Evolutionary conservation across 2,113 vertebrate genomes (phyloP).

Genomic region (Trachemys scripta): DNA sequence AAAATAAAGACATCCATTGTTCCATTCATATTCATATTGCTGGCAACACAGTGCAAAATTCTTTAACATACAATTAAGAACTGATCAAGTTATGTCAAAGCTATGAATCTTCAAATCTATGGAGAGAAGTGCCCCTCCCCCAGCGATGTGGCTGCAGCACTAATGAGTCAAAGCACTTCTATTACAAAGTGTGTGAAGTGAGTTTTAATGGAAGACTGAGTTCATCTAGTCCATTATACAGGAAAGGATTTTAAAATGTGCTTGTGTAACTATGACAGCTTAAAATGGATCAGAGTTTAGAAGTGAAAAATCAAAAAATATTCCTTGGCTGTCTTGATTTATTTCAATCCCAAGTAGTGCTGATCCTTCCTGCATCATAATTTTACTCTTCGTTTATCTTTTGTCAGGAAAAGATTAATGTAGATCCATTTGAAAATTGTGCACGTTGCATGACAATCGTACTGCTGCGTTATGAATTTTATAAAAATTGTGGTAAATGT

Average conservation of each 20-base stretch:
- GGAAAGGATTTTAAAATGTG: background rate
- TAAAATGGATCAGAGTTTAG: background rate
- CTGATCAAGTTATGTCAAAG: background rate
- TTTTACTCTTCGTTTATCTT: background rate
- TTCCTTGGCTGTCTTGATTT: background rate
- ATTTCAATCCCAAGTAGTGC: background rate
- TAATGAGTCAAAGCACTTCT: background rate
- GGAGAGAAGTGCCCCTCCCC: background rate
- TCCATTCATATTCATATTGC: background rate
- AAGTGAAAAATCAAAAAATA: background rate
- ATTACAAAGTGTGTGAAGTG: background rate
- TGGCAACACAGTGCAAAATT: background rate
- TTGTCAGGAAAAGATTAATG: background rate
- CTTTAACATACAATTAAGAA: background rate
- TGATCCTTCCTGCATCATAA: background rate
- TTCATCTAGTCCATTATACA: background rate
- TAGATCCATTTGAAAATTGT: background rate
- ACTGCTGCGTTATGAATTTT: background rate
- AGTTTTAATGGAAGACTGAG: rapidly evolving
- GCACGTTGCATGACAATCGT: background rate
- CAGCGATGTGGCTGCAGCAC: background rate
- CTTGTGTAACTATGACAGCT: background rate
- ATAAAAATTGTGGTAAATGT: no score
- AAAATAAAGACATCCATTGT: background rate
- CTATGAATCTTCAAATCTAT: rapidly evolving